Base-by-base conservation (phyloP, 2,888 invertebrate genomes). In the Sesia bembeciformis region DNA sequence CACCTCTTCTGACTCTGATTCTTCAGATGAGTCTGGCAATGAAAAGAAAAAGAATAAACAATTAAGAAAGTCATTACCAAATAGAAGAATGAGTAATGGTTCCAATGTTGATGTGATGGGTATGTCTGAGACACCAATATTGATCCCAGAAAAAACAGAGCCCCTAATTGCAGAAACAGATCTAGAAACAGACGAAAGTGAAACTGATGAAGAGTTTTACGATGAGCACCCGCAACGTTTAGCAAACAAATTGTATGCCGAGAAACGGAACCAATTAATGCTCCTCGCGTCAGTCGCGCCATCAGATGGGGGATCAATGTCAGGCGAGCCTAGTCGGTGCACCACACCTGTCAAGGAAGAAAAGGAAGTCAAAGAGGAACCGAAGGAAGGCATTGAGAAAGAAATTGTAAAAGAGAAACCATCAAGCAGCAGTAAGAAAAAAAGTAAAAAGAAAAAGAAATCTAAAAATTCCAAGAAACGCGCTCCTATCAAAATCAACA, bases 131-230 rank as follows among this genome's bases (percentile, higher is more conserved):
- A 86, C 84, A 39, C 84, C 84, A 23, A 72, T 84, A 60, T 68
- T 89, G 57, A 73, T 90, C 38, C 86, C 88, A 42, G 87, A 89
- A 65, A 86, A 90, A 64, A 72, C 84, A 0, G 93, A 94, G 64
- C 90, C 92, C 1, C 84, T 92, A 1, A 92, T 96, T 58, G 90
- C 92, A 42, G 97, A 97, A 81, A 94, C 95, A 0, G 96, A 97
- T 80, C 89, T 96, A 53, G 96, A 96, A 64, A 96, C 96, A 0
- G 93, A 94, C 8, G 94, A 96, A 77, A 94, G 95, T 52, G 95
- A 95, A 60, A 96, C 96, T 0, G 96, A 96, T 76, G 96, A 96
- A 83, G 96, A 96, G 64, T 96, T 96, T 78, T 96, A 96, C 73
- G 96, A 96, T 72, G 92, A 95, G 66, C 92, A 95, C 77, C 96